Evolutionary conservation across 2,797 vertebrate genomes (phyloP), one percentile per base, ranked within the genome.

Genomic region (Phrynocephalus guinanensis): DNA sequence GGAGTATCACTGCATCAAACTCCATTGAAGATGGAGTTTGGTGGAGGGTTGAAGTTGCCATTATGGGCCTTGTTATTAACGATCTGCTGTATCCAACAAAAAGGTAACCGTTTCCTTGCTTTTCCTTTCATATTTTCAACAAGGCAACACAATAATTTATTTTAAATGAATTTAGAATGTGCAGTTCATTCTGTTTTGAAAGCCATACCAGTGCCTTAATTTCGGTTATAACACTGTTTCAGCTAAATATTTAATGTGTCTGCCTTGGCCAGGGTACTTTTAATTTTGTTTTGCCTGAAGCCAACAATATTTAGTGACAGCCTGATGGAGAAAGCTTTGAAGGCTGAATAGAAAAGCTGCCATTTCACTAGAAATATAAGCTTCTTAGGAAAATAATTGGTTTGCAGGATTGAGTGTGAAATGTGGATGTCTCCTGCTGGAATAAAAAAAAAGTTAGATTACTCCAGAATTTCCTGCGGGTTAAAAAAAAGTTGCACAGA

Each of bases 1-100:
- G 84, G 0, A 0, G 73, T 56, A 88, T 86, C 92, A 91, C 89
- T 88, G 73, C 90, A 89, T 87, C 91, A 92, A 91, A 92, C 92
- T 93, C 94, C 93, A 84, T 88, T 90, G 83, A 90, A 56, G 86
- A 95, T 95, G 95, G 93, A 89, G 94, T 94, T 92, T 93, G 94
- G 93, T 86, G 93, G 81, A 86, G 75, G 94, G 82, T 84, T 90
- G 50, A 3, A 18, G 86, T 30, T 76, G 75, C 79, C 38, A 18
- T 75, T 93, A 90, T 87, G 89, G 93, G 83, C 70, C 90, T 89
- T 92, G 38, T 75, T 91, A 1, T 73, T 91, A 33, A 15, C 71
- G 90, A 1, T 94, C 86, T 95, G 86, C 83, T 92, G 84, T 91
- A 78, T 93, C 91, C 91, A 94, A 86, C 92, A 92, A 28, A 90